A percentile compares a stretch with the other conserved stretches of the same genome.
Evolutionary conservation across 1,140 invertebrate genomes (phyloP).

Genomic region (Conus ventricosus): DNA sequence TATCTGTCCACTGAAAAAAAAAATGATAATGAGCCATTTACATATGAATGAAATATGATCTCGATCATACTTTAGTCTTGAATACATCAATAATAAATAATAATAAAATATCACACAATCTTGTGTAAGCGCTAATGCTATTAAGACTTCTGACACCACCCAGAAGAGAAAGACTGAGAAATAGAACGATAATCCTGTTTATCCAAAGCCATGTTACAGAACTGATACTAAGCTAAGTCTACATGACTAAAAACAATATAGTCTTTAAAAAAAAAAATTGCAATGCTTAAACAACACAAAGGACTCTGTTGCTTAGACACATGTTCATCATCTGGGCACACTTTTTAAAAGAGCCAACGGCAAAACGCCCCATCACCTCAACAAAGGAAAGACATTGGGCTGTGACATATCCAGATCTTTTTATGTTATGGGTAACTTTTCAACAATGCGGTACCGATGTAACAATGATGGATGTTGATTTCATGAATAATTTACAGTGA

Average conservation of each 20-base stretch:
- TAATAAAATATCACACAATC: constrained; percentile 14
- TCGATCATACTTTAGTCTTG: neutral
- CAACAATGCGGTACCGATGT: constrained; percentile 42
- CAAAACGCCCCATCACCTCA: constrained; percentile 50
- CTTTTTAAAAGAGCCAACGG: constrained; percentile 39
- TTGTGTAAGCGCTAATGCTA: neutral
- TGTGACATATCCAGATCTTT: constrained; percentile 57
- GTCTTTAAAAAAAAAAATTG: neutral
- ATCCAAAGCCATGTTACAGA: neutral
- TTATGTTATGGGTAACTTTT: constrained; percentile 45
- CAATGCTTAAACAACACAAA: neutral
- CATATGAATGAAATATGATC: constrained; percentile 6
- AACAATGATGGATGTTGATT: constrained; percentile 40
- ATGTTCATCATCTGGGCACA: neutral
- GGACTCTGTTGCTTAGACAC: neutral
- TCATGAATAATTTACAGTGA: constrained; percentile 29
- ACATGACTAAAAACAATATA: neutral
- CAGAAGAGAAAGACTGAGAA: neutral
- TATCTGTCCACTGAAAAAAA: constrained; percentile 44
- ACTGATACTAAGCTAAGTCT: neutral
- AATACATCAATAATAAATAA: neutral
- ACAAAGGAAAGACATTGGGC: constrained; percentile 58
- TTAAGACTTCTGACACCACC: neutral
- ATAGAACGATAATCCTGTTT: neutral
- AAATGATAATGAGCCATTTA: neutral